Evolutionary conservation across 1,140 invertebrate species (phyloP).

Genomic region (Drosophila yakuba): DNA sequence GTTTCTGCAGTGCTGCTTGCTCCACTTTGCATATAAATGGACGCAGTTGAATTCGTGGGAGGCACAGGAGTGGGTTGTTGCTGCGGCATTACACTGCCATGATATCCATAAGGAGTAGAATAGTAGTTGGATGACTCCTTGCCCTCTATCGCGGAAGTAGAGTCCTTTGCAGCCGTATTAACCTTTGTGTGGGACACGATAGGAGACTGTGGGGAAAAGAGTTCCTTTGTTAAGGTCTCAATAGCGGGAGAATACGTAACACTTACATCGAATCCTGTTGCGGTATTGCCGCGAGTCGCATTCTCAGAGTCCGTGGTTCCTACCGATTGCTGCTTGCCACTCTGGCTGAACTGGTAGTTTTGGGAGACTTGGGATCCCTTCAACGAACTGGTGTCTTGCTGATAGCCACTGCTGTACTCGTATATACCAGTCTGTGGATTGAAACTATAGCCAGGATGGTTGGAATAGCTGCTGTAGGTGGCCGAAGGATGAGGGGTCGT

Average conservation of each 20-base stretch:
- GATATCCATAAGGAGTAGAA: constrained; percentile 75
- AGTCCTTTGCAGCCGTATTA: constrained; percentile 5
- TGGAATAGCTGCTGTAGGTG: constrained; percentile 66
- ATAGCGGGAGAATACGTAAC: neutral
- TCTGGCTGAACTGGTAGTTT: constrained; percentile 75
- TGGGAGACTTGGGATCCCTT: constrained; percentile 37
- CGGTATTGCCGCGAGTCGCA: constrained; percentile 67
- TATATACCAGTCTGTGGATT: constrained; percentile 78
- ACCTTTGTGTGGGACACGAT: constrained; percentile 76
- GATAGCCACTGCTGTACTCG: constrained; percentile 82
- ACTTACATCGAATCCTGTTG: constrained; percentile 81
- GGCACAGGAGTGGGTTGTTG: constrained; percentile 15
- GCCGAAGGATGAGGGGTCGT: constrained; percentile 1
- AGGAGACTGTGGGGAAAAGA: constrained; percentile 51
- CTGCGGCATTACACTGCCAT: constrained; percentile 5
- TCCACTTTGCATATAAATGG: constrained; percentile 79
- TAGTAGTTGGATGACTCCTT: constrained; percentile 62
- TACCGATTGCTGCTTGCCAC: constrained; percentile 53
- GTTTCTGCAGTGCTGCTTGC: constrained; percentile 68
- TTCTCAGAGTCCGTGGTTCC: constrained; percentile 74
- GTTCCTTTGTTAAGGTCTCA: too few species aligned
- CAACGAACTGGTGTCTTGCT: constrained; percentile 49
- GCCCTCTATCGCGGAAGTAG: neutral
- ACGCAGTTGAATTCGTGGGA: constrained; percentile 16
- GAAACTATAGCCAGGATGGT: constrained; percentile 81